These are phyloP conservation scores for Asarcornis scutulata DNA, from an alignment of 2,113 vertebrate species.

Conservation along the genomic window DNA sequence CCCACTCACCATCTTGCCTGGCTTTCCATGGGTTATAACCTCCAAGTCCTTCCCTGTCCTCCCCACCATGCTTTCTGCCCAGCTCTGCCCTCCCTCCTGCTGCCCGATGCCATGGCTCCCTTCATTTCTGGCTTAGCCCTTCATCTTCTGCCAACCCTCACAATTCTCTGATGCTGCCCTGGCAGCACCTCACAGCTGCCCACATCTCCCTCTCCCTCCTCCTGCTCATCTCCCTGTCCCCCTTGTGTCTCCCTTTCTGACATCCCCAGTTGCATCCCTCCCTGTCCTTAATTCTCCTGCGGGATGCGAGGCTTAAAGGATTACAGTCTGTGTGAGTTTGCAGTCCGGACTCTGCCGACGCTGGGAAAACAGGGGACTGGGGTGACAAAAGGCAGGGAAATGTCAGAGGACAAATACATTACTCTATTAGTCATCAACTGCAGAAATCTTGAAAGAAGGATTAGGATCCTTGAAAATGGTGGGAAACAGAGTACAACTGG, in stretches of 20 bases:
- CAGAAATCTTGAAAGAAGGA: neutral
- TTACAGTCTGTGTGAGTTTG: neutral
- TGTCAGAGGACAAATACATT: neutral
- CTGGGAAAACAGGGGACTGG: neutral
- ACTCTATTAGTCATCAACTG: neutral
- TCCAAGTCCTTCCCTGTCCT: neutral
- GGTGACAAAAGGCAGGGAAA: neutral
- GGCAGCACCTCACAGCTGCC: neutral
- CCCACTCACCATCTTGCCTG: neutral
- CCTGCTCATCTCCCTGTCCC: neutral
- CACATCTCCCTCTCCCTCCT: neutral
- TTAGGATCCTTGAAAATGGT: neutral
- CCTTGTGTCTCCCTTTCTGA: neutral
- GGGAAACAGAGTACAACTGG: neutral
- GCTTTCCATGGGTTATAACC: neutral
- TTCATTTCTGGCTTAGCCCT: neutral
- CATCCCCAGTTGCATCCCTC: neutral
- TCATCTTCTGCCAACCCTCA: neutral
- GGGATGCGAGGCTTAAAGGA: slow-evolving; percentile 34
- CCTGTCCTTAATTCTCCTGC: slow-evolving; percentile 28
- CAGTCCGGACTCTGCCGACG: neutral
- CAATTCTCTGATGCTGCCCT: neutral
- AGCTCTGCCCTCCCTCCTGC: neutral
- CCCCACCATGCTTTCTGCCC: neutral
- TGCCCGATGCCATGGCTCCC: fast-evolving